Evolutionary conservation across 1,140 invertebrate species (phyloP), one percentile per base, ranked within the genome.

Genomic region (Globodera ellingtonae): DNA sequence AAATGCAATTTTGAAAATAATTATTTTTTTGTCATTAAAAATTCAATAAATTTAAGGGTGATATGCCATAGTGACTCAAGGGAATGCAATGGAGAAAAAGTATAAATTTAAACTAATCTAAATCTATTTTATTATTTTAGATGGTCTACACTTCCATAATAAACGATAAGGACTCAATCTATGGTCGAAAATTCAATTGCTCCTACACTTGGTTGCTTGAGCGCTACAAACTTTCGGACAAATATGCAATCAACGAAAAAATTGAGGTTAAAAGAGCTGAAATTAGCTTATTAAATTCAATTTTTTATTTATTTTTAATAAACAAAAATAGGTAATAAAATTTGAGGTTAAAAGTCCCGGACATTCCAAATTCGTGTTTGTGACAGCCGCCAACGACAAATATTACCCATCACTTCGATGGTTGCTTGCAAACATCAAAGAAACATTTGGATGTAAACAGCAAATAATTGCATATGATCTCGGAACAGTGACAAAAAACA

Each of bases 401-500:
- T 69, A 24, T 69, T 69, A 24, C 66, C 5, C 66, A 3, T 10
- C 10, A 10, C 35, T 69, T 21, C 66, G 66, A 18, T 7, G 1
- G 8, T 44, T 69, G 3, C 9, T 69, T 7, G 66, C 52, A 52
- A 52, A 52, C 52, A 52, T 52, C 4, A 52, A 52, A 52, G 52
- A 52, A 8, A 6, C 8, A 7, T 52, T 52, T 52, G 52, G 52
- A 3, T 52, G 52, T 15, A 6, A 8, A 8, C 52, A 52, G 15
- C 81, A 79, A 79, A 44, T 79, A 6, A 59, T 79, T 4, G 77
- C 77, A 8, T 79, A 79, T 47, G 77, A 79, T 79, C 35, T 79
- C 1, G 77, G 79, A 18, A 78, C 70, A 15, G 8, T 79, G 4
- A 48, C 72, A 52, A 52, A 52, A 52, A 52, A 52, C 52, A 52